These are phyloP conservation scores for Phalacrocorax carbo DNA, from an alignment of 2,113 vertebrate genomes.

Conservation along the genomic window DNA sequence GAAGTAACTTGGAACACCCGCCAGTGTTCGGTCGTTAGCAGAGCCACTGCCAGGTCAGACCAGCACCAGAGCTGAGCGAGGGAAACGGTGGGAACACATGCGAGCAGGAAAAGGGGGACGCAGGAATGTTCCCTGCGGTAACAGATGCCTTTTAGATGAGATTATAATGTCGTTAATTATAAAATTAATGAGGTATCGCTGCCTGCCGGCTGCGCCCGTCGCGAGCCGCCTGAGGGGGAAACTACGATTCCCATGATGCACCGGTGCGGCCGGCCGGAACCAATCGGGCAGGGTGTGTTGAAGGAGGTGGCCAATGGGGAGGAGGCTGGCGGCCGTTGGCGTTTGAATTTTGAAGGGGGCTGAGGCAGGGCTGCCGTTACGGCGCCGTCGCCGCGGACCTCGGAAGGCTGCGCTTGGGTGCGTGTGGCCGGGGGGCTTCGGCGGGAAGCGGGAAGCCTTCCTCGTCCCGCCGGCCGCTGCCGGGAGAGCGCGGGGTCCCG, in stretches of 20 bases:
- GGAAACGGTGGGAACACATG: rapidly evolving
- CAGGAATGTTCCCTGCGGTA: background rate
- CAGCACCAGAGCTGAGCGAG: background rate
- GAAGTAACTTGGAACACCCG: background rate
- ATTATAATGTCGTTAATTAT: background rate
- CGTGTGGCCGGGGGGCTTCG: background rate
- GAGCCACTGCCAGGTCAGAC: background rate
- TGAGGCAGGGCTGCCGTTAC: rapidly evolving
- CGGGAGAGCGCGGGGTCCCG: background rate
- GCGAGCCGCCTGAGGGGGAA: background rate
- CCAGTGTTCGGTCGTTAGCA: rapidly evolving
- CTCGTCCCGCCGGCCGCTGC: background rate
- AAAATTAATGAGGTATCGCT: rapidly evolving
- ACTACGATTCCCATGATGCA: background rate
- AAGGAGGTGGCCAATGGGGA: background rate
- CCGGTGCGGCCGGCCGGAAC: background rate
- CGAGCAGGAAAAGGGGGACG: background rate
- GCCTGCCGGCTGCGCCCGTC: background rate
- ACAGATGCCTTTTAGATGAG: background rate
- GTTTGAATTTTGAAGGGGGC: background rate
- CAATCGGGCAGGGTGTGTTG: background rate
- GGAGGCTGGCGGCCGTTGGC: background rate
- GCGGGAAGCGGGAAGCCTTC: background rate
- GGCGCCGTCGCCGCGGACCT: rapidly evolving
- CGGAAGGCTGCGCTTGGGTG: rapidly evolving